Evolutionary conservation across 2,888 invertebrate species (phyloP).

Genomic region (Amiota communis): DNA sequence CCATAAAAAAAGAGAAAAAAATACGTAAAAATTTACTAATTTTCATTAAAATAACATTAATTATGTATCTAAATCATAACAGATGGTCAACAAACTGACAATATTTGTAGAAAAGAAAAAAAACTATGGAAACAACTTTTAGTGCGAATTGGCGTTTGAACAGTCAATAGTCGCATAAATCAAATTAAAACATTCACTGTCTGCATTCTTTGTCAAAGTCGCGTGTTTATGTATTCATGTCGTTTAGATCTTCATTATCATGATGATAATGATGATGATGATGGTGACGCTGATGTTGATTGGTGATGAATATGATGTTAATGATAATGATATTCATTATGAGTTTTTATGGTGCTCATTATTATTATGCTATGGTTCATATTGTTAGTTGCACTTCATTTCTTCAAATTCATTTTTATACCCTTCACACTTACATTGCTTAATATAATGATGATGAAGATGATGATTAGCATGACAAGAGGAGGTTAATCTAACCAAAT

Average conservation of each 20-base stretch:
- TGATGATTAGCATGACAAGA: no score
- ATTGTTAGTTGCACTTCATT: no score
- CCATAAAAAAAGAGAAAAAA: neutral
- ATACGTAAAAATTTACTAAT: slow-evolving; percentile 11
- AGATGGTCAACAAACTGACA: neutral
- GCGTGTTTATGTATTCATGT: slow-evolving; percentile 12
- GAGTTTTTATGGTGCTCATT: no score
- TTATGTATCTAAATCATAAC: slow-evolving; percentile 42
- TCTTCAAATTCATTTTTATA: no score
- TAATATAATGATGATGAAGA: no score
- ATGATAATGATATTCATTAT: no score
- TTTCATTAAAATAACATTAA: slow-evolving; percentile 43
- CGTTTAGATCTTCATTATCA: slow-evolving; percentile 15
- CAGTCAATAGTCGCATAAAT: no score
- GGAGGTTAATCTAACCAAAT: no score
- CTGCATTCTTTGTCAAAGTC: slow-evolving; percentile 54
- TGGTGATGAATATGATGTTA: neutral
- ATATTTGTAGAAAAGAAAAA: slow-evolving; percentile 15
- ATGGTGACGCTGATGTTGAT: neutral
- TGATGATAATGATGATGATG: neutral
- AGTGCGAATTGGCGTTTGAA: no score
- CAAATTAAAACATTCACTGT: neutral
- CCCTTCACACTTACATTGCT: no score
- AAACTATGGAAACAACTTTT: neutral
- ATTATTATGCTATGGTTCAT: no score